Percentiles rank a stretch among this genome's conserved stretches.
Evolutionary conservation across 2,113 vertebrate genomes (phyloP).

Genomic region (Chitala chitala): DNA sequence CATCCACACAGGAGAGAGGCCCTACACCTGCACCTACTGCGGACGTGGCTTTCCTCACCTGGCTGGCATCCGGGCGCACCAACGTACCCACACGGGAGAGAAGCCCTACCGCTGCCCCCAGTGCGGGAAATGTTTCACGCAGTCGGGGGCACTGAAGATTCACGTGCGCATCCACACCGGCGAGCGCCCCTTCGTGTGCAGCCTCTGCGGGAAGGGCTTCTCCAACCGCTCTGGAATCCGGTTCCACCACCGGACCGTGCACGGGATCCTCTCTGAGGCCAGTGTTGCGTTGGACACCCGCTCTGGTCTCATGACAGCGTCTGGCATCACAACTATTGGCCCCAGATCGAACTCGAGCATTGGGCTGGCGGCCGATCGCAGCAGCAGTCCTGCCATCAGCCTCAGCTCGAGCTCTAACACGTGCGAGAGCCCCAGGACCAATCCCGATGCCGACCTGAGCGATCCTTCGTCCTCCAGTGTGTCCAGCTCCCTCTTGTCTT

Average conservation of each 20-base stretch:
- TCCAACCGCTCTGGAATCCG: slow-evolving; percentile 67
- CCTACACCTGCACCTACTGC: slow-evolving; percentile 59
- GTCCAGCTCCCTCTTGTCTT: background rate
- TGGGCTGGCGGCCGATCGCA: background rate
- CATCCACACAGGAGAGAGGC: slow-evolving; percentile 62
- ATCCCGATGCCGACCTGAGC: background rate
- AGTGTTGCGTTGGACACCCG: slow-evolving; percentile 7
- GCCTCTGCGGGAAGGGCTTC: slow-evolving; percentile 66
- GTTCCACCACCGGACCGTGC: slow-evolving; percentile 65
- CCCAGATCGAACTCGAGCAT: slow-evolving; percentile 32
- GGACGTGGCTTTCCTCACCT: slow-evolving; percentile 64
- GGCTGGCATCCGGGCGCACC: slow-evolving; percentile 64
- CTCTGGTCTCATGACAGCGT: background rate
- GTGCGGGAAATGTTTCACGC: slow-evolving; percentile 75
- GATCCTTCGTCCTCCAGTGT: background rate
- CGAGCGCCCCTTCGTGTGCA: slow-evolving; percentile 64
- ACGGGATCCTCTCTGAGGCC: slow-evolving; percentile 51
- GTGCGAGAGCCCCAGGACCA: background rate
- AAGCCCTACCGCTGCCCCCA: slow-evolving; percentile 70
- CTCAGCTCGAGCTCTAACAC: slow-evolving; percentile 10
- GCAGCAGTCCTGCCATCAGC: background rate
- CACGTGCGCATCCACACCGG: slow-evolving; percentile 64
- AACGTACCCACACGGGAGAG: slow-evolving; percentile 68
- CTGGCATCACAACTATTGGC: slow-evolving; percentile 21
- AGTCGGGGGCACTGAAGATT: slow-evolving; percentile 66